Percentiles rank a stretch among this genome's conserved stretches.
Conservation (phyloP, 2,888 invertebrate genomes). For the Patella pellucida region DNA sequence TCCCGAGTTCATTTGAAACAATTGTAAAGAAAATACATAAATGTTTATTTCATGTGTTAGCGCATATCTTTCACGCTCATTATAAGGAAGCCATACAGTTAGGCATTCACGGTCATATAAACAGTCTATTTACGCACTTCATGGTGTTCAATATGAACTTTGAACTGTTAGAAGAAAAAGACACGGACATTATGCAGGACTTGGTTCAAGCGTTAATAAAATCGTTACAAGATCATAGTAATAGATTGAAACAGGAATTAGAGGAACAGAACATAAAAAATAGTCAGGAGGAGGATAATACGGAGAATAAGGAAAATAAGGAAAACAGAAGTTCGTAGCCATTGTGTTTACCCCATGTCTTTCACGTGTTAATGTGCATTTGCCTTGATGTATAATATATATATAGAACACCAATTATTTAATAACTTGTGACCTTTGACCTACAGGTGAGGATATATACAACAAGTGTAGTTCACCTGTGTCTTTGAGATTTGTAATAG, state of each 20-base stretch:
- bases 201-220: constrained; percentile 72
- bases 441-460: no score
- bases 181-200: constrained; percentile 94
- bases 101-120: constrained; percentile 95
- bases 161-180: constrained; percentile 93
- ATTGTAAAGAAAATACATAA: constrained; percentile 96
- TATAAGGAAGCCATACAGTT: constrained; percentile 94
- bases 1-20: constrained; percentile 93
- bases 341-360: not conserved
- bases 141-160: constrained; percentile 88
- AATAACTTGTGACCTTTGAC: no score
- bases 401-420: no score
- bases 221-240: constrained; percentile 58
- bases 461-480: no score
- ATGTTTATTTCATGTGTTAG: constrained; percentile 96
- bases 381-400: no score
- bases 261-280: not conserved
- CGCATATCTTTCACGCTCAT: constrained; percentile 98
- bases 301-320: not conserved
- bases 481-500: no score
- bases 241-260: constrained; percentile 47
- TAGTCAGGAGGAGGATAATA: constrained; percentile 1
- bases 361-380: not conserved
- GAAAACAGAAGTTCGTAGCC: not conserved
- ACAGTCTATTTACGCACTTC: constrained; percentile 97